phyloP scores from a whole-genome alignment of 2,113 vertebrate genomes.

The Saccopteryx bilineata region DNA sequence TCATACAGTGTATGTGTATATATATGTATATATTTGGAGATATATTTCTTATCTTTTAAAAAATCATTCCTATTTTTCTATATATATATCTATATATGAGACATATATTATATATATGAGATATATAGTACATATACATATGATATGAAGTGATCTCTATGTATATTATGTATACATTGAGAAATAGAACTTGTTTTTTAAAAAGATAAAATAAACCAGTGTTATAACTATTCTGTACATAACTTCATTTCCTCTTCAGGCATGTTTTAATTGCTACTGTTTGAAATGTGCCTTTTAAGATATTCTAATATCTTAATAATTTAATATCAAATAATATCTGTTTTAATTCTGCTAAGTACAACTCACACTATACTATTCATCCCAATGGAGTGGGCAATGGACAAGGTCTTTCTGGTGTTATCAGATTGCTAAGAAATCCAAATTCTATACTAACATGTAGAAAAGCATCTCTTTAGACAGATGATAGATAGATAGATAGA shows the following conservation, averaged over 20 bases:
- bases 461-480: neutral
- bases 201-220: neutral
- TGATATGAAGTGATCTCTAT: too few relatives aligned
- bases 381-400: too few relatives aligned
- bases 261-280: neutral
- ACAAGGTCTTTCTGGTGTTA: neutral
- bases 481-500: neutral
- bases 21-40: neutral
- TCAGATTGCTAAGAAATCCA: neutral
- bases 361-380: neutral
- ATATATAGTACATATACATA: neutral
- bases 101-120: neutral
- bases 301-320: neutral
- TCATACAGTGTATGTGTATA: too few relatives aligned
- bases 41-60: neutral
- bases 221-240: neutral
- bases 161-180: neutral
- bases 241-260: constrained; percentile 1
- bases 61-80: neutral
- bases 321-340: neutral
- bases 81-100: too few relatives aligned
- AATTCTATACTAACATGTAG: neutral
- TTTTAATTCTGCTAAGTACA: neutral
- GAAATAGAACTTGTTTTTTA: neutral
- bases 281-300: neutral